phyloP scores from a whole-genome alignment of 1,140 invertebrate genomes.

The Anadara kagoshimensis region DNA sequence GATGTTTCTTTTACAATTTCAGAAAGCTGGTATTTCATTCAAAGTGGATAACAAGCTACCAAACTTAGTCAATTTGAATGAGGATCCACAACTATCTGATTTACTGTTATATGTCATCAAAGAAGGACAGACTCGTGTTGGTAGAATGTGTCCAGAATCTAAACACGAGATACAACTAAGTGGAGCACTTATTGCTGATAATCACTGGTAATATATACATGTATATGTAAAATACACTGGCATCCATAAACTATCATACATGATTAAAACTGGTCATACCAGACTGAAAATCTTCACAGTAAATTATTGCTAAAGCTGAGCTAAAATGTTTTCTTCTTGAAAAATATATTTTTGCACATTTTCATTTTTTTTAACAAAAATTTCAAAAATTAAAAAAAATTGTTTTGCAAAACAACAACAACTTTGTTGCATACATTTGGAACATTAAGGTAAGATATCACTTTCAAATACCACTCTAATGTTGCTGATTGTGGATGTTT shows the following conservation, averaged over 20 bases:
- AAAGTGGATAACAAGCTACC: slow-evolving; percentile 71
- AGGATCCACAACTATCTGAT: slow-evolving; percentile 83
- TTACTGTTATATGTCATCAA: slow-evolving; percentile 80
- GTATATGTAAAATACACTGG: neutral
- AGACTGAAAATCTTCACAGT: neutral
- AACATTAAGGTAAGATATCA: too few relatives aligned
- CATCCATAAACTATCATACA: too few relatives aligned
- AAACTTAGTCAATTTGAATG: slow-evolving; percentile 80
- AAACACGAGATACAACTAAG: slow-evolving; percentile 78
- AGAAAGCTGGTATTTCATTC: slow-evolving; percentile 70
- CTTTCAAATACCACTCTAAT: too few relatives aligned
- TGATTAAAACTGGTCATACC: neutral
- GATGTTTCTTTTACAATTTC: slow-evolving; percentile 12
- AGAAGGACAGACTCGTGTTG: slow-evolving; percentile 72
- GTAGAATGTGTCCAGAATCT: slow-evolving; percentile 67
- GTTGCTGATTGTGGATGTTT: too few relatives aligned
- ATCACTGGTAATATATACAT: slow-evolving; percentile 78
- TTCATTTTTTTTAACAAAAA: too few relatives aligned
- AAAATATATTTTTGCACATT: too few relatives aligned
- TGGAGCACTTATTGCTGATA: slow-evolving; percentile 79
- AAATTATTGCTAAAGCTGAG: too few relatives aligned
- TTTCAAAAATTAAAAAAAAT: too few relatives aligned
- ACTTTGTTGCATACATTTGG: too few relatives aligned
- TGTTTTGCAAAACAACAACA: too few relatives aligned
- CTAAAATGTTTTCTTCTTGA: too few relatives aligned